Conservation (phyloP, 2,797 vertebrate species). For the Acanthurus leucopareius region DNA sequence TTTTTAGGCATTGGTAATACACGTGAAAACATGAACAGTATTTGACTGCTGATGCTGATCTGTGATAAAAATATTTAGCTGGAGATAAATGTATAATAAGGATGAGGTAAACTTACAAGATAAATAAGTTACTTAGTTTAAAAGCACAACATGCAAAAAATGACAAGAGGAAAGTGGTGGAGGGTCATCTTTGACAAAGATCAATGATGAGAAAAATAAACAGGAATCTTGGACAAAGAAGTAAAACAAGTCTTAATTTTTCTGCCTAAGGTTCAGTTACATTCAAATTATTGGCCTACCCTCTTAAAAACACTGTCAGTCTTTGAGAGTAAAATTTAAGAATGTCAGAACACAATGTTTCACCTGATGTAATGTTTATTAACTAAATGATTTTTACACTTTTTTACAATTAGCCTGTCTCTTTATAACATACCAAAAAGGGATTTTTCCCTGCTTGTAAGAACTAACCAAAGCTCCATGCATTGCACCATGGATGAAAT, state of each 20-base stretch:
- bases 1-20: not conserved
- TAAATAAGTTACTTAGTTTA: not conserved
- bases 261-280: not conserved
- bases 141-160: not conserved
- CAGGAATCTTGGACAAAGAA: not conserved
- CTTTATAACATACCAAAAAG: not conserved
- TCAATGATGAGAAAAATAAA: not conserved
- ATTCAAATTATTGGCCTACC: too few relatives aligned
- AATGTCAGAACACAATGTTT: not conserved
- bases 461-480: constrained; percentile 27
- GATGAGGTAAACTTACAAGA: too few relatives aligned
- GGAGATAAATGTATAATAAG: too few relatives aligned
- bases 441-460: constrained; percentile 11
- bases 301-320: not conserved
- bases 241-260: not conserved
- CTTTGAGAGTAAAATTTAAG: not conserved
- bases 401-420: not conserved
- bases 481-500: not conserved
- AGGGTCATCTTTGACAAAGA: not conserved
- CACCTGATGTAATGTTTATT: not conserved
- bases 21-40: constrained; percentile 30
- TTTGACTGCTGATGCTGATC: not conserved
- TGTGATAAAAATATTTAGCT: not conserved
- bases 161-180: not conserved
- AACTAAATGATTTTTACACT: not conserved